Evolutionary conservation across 2,888 invertebrate species (phyloP), one percentile per base, ranked within the genome.

Genomic region (Diarsia rubi): DNA sequence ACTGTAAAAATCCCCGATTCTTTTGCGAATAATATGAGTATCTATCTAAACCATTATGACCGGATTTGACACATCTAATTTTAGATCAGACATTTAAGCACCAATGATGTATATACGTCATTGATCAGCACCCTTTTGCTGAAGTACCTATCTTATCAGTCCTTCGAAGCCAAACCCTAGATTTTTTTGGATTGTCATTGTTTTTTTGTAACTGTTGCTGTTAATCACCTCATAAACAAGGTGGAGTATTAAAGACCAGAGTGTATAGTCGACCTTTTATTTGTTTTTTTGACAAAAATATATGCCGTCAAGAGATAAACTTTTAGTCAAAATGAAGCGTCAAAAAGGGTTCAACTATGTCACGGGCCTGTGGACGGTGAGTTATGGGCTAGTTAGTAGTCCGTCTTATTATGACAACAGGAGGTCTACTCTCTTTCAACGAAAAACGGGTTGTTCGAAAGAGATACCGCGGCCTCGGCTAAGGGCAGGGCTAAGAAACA

Each of bases 1-100:
- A n/a, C 1, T 6, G 47, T 60, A 60, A 24, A 73, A 49, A 75
- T 57, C 42, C n/a, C 19, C 11, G 19, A 5, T 27, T 27, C 11
- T 19, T 47, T 49, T 57, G 14, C 45, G 21, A 68, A 42, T 62
- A 68, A 42, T 62, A 42, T 62, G 14, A 12, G 24, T 37, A 21
- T 21, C n/a, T 37, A 21, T 21, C n/a, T 42, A 14, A 4, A 0
- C 4, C 8, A 4, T 27, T 75, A 42, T 16, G 16, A 24, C 45
- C 31, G 16, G 45, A 64, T 75, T 57, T 75, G 1, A 64, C 37
- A 57, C n/a, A n/a, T 57, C 57, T 31, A 75, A 44, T 59, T 75
- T 67, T 60, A 68, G 27, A 47, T 57, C n/a, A 54, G 14, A 8
- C 44, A 24, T 19, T 27, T 27, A n/a, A n/a, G n/a, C n/a, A n/a